Percentiles rank a stretch among this genome's conserved stretches.
phyloP scores from a whole-genome alignment of 2,888 invertebrate genomes.

The Halocaridina rubra region DNA sequence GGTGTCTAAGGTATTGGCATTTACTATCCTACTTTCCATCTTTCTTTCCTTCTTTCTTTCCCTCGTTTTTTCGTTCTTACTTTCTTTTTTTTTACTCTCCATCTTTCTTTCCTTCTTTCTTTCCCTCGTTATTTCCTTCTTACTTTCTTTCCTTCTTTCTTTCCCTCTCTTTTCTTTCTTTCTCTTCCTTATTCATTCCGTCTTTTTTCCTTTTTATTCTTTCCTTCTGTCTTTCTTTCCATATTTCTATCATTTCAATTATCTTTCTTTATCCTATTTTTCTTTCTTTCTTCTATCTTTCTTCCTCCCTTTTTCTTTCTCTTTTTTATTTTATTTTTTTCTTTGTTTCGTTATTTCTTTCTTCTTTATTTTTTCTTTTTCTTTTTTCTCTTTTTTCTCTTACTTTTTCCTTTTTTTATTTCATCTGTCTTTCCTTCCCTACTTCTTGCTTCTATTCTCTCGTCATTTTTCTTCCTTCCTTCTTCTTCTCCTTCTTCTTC shows the following conservation, averaged over 20 bases:
- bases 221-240: not conserved
- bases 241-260: not conserved
- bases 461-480: not conserved
- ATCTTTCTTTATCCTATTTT: not conserved
- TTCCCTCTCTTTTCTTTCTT: not conserved
- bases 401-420: not conserved
- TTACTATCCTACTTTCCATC: not conserved
- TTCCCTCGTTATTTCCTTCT: not conserved
- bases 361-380: not conserved
- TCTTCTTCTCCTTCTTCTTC: not conserved
- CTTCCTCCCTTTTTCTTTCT: not conserved
- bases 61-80: not conserved
- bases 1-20: not conserved
- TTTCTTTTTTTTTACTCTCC: not conserved
- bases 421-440: not conserved
- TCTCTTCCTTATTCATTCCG: not conserved
- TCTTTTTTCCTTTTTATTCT: not conserved
- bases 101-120: not conserved
- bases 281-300: not conserved
- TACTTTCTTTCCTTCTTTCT: not conserved
- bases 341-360: not conserved
- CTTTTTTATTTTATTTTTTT: not conserved
- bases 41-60: not conserved
- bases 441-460: not conserved
- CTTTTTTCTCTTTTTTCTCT: not conserved